Evolutionary conservation across 37 sponge, comb jelly and placozoan genomes (phyloP), one percentile per base, ranked within the genome.

Genomic region (Crambe crambe): DNA sequence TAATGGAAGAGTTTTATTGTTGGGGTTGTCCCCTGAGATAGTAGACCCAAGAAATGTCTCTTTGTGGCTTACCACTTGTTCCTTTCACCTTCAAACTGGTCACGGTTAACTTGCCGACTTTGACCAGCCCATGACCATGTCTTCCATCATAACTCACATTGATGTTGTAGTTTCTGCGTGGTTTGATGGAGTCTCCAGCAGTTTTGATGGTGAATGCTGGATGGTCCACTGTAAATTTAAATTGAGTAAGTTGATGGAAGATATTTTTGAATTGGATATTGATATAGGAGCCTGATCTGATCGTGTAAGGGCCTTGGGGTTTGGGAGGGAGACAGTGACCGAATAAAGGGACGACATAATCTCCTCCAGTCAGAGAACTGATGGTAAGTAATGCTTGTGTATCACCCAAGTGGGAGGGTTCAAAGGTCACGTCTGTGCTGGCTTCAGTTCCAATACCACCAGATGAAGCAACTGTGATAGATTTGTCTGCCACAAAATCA

Each of bases 241-340:
- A 98, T n/a, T 83, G 96, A 0, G 79, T 87, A 22, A 86, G 60
- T n/a, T 84, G 79, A 20, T 79, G 41, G 85, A 96, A 96, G 20
- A 94, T 83, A 56, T 98, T 98, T 75, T 89, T 96, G 85, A 98
- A 98, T 34, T 95, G 95, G 23, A 98, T 96, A 43, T 61, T 85
- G 64, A 89, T 90, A 31, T 77, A 96, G 12, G 68, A 51, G 17
- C 97, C 95, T 30, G 95, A 91, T 75, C 86, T 89, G 79, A 98
- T 86, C 40, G 81, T 78, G 73, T 85, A 94, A 26, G 99, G 99
- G 0, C 99, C 99, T 75, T 96, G 97, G 30, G 99, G 99, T 59
- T 91, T 96, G 61, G 99, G 97, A 1, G 73, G 71, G 38, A 94
- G 87, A 54, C 99, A 96, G 81, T 96, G 95, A 26, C 99, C 99